Conservation (phyloP, 2,797 vertebrate genomes). For the Hippocampus kuda region DNA sequence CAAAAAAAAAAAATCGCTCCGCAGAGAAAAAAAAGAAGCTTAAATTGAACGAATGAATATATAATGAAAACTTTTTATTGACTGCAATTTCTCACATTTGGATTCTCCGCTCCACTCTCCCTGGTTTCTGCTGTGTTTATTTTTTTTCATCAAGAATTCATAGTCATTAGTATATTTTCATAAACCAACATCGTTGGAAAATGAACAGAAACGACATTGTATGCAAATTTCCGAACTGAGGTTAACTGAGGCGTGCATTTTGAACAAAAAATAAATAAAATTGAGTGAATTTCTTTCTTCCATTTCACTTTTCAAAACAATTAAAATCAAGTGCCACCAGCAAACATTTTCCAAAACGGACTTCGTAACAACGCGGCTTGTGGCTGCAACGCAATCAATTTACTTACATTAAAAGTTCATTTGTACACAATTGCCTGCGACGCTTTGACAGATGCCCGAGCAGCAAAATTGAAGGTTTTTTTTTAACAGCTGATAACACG, state of each 20-base stretch:
- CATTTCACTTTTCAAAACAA: not conserved
- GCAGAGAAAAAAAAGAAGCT: too few relatives aligned
- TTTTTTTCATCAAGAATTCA: too few relatives aligned
- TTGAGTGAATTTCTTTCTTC: not conserved
- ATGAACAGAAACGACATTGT: too few relatives aligned
- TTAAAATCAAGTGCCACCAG: not conserved
- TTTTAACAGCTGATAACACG: slow-evolving; percentile 33
- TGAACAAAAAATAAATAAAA: too few relatives aligned
- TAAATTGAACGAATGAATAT: too few relatives aligned
- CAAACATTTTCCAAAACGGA: not conserved
- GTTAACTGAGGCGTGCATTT: not conserved
- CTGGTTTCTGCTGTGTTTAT: too few relatives aligned
- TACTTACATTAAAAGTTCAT: not conserved
- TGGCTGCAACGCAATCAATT: not conserved
- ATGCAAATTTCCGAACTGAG: not conserved
- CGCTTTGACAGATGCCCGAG: not conserved
- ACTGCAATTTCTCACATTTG: too few relatives aligned
- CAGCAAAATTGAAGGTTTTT: slow-evolving; percentile 11
- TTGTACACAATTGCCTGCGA: not conserved
- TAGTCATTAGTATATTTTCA: too few relatives aligned
- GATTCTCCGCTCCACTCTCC: too few relatives aligned
- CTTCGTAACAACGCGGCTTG: not conserved
- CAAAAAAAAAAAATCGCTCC: too few relatives aligned
- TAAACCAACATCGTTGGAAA: too few relatives aligned
- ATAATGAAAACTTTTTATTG: too few relatives aligned